Base-by-base conservation (phyloP, 1,140 invertebrate species). In the Vanessa atalanta region DNA sequence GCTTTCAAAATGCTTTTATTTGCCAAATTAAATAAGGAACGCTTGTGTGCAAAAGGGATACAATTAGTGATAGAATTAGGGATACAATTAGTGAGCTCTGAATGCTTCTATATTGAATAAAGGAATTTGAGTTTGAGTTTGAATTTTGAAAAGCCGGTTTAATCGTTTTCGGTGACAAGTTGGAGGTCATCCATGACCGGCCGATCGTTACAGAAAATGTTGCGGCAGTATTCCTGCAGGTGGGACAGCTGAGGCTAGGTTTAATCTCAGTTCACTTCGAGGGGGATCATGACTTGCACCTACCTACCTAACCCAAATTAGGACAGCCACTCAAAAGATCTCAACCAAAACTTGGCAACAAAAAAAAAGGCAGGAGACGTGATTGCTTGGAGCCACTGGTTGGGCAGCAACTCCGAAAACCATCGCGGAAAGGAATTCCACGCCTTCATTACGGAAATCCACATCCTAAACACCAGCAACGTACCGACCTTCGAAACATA, bases 161-260 rank as follows among this genome's bases (percentile, higher is more conserved):
- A 31, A 31, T 78, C 4, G 20, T 77, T 13, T 75, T 72, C 70
- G 73, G 63, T 0, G 48, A 80, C 26, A 7, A 53, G 3, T 15
- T 86, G 60, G 66, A 77, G 51, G 65, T 82, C 6, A 81, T 77
- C 6, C 65, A 83, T 11, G 77, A 82, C 60, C 82, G 80, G 0
- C 77, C 79, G 43, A 53, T 82, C 12, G 74, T 74, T 0, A 81
- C 79, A 13, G 80, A 82, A 67, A 85, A 68, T 0, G 70, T 75
- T 23, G 71, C 76, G 0, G 82, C 76, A 3, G 78, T 76, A 1
- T 14, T 70, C 0, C 13, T 80, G 4, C 20, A 20, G 20, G 20
- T 1, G 20, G 20, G 20, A 20, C 20, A 20, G 20, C 20, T 20
- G 20, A 20, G 20, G 20, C 20, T 20, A 20, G 20, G 20, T 20